Base-by-base conservation (phyloP, 2,888 invertebrate genomes). In the Drosophila macrothrix region DNA sequence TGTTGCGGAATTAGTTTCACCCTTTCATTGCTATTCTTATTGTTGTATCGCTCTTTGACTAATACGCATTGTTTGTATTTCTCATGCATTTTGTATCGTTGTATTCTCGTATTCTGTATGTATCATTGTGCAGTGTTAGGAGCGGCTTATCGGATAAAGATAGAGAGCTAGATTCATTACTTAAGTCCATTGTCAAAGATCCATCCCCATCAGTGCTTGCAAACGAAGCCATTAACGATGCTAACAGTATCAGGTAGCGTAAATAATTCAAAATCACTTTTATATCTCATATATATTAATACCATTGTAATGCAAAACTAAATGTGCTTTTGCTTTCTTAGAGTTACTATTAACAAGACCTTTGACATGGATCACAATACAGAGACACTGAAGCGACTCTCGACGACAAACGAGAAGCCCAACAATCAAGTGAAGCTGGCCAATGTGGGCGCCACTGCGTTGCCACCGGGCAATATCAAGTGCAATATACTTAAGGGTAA, bases 401-500 rank as follows among this genome's bases (percentile, higher is more conserved):
- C 95, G 79, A 94, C 94, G 41, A 94, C 94, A 77, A 86, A 91
- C 19, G 95, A 95, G 91, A 94, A 96, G 82, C 96, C 96, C 67
- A 96, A 96, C 91, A 96, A 96, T 93, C 95, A 95, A 92, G 94
- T 95, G 53, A 95, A 95, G 92, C 94, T 95, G 91, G 95, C 96
- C 80, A 94, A 95, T 81, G 93, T 95, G 52, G 95, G 95, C 43
- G 95, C 94, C 33, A 91, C 93, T 1, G 96, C 97, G 29, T 55
- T 98, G 70, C 98, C 98, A 54, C 97, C 97, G 12, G 97, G 98
- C 78, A 97, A 98, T 92, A 95, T 98, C 75, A 99, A 98, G 94
- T 98, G 98, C 94, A 98, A 97, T 94, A 98, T 98, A 92, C 94
- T 98, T 64, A 99, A 99, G 95, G 97, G 97, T 93, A 95, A 95